These are phyloP conservation scores for Montipora capitata DNA, from an alignment of 92 coral and sea anemone species.

Conservation along the genomic window DNA sequence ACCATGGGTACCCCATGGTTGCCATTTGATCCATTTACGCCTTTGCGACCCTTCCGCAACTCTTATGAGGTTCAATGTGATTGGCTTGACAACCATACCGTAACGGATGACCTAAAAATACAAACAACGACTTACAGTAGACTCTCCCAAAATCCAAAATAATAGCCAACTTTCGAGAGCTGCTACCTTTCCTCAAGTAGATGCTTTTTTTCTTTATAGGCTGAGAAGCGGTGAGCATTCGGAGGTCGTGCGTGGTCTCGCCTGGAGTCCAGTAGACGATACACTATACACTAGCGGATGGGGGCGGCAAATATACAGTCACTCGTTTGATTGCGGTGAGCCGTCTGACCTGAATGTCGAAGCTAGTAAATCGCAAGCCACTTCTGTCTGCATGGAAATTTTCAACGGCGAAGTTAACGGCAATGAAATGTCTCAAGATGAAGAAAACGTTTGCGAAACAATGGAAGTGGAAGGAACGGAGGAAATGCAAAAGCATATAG, in stretches of 20 bases:
- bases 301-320: conserved; percentile 90
- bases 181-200: no score
- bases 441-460: conserved; percentile 63
- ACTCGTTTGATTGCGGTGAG: conserved; percentile 70
- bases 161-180: no score
- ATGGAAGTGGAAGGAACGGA: conserved; percentile 80
- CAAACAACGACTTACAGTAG: no score
- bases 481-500: conserved; percentile 18
- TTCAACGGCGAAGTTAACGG: conserved; percentile 76
- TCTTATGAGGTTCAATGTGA: no score
- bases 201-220: conserved; percentile 43
- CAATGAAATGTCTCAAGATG: conserved; percentile 49
- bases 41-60: no score
- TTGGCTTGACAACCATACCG: no score
- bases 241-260: conserved; percentile 94
- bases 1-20: no score
- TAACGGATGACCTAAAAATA: no score
- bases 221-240: conserved; percentile 91
- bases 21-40: no score
- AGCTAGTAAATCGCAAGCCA: conserved; percentile 87
- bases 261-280: conserved; percentile 98
- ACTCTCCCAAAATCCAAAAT: no score
- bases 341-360: conserved; percentile 91
- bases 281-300: conserved; percentile 96
- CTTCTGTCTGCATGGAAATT: conserved; percentile 84